A percentile compares a stretch with the other conserved stretches of the same genome.
Conservation (phyloP, 2,797 vertebrate species). For the Acestrorhynchus altus region DNA sequence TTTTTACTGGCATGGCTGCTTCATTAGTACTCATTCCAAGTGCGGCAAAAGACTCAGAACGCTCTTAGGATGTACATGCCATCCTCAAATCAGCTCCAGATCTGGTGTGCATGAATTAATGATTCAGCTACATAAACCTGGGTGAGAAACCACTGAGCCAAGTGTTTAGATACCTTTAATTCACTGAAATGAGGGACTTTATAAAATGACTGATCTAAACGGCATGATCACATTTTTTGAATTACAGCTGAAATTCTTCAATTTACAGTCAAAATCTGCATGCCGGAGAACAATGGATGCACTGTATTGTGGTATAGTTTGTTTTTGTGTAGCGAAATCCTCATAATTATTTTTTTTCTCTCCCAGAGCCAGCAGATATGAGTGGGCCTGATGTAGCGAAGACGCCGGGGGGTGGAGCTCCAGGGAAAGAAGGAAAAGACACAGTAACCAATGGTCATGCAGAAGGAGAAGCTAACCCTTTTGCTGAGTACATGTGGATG, state of each 20-base stretch:
- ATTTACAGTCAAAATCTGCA: background rate
- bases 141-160: background rate
- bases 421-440: slow-evolving; percentile 81
- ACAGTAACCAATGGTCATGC: slow-evolving; percentile 83
- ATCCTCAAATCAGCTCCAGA: background rate
- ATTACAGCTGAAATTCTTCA: too few relatives aligned
- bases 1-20: background rate
- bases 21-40: background rate
- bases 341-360: background rate
- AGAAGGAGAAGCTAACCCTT: slow-evolving; percentile 89
- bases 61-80: background rate
- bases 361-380: slow-evolving; percentile 87
- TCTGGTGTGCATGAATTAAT: background rate
- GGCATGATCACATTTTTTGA: too few relatives aligned
- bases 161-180: too few relatives aligned
- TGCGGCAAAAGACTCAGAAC: too few relatives aligned
- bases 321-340: background rate
- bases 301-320: background rate
- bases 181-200: background rate
- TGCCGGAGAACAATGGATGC: too few relatives aligned
- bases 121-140: background rate
- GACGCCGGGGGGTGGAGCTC: slow-evolving; percentile 78
- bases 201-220: background rate
- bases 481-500: slow-evolving; percentile 99
- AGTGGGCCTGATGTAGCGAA: slow-evolving; percentile 89